A percentile compares a stretch with the other conserved stretches of the same genome.
Evolutionary conservation across 2,113 vertebrate genomes (phyloP).

Genomic region (Rhea americana): DNA sequence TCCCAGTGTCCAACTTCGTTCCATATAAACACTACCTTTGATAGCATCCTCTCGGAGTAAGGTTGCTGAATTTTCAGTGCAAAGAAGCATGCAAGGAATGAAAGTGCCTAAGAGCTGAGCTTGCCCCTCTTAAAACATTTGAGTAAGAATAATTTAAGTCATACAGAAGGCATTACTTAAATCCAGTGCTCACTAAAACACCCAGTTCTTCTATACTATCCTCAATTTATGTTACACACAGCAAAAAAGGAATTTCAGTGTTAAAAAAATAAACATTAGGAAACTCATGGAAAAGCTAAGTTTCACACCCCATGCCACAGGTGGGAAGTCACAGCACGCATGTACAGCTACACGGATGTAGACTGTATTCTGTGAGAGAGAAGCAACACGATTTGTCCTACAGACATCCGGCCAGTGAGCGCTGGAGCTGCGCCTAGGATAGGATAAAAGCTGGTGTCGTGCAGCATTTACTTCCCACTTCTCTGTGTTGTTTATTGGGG

Average conservation of each 20-base stretch:
- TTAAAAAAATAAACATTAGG: background rate
- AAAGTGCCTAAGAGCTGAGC: background rate
- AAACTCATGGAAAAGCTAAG: background rate
- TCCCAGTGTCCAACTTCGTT: background rate
- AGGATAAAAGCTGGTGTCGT: background rate
- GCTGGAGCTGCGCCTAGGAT: background rate
- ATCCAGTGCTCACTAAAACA: background rate
- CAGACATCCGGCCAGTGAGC: background rate
- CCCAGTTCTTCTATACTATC: background rate
- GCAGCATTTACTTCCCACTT: background rate
- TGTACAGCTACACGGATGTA: fast-evolving
- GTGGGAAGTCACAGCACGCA: background rate
- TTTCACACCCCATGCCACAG: background rate
- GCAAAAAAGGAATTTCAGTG: background rate
- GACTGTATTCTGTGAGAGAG: background rate
- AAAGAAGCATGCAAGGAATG: background rate
- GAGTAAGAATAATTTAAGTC: background rate
- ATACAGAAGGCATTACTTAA: background rate
- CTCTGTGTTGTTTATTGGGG: background rate
- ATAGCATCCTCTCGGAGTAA: fast-evolving
- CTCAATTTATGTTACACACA: background rate
- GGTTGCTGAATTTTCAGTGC: fast-evolving
- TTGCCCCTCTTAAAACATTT: fast-evolving
- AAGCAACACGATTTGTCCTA: background rate
- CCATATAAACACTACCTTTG: background rate